Percentiles rank a stretch among this genome's conserved stretches.
Conservation (phyloP, 2,113 vertebrate genomes). For the Apistogramma diplotaenia region DNA sequence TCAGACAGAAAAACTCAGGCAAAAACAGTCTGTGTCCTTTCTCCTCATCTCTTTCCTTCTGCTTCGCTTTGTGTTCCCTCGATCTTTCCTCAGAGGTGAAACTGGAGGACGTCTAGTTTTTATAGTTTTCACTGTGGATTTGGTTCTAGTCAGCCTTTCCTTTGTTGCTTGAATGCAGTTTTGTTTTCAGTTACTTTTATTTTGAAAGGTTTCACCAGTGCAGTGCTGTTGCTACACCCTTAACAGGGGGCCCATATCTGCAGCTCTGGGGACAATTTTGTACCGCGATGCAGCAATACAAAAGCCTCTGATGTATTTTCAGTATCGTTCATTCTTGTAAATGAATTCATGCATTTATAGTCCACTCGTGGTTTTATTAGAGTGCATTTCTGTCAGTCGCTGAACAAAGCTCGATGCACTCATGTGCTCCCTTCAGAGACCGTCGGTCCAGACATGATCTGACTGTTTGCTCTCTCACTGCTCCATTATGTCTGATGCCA, state of each 20-base stretch:
- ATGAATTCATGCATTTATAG: no score
- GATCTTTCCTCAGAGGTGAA: not conserved
- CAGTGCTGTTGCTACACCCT: not conserved
- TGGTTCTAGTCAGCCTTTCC: not conserved
- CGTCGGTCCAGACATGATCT: not conserved
- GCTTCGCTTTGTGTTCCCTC: not conserved
- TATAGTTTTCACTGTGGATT: not conserved
- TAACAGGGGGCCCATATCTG: not conserved
- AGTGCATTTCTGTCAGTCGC: not conserved
- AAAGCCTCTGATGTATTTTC: no score
- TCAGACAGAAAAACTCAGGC: not conserved
- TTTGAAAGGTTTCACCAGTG: not conserved
- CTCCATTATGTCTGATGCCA: not conserved
- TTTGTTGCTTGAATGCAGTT: not conserved
- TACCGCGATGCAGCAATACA: no score
- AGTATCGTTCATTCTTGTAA: no score
- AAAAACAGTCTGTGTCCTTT: not conserved
- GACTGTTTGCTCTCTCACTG: not conserved
- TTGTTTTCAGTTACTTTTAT: not conserved
- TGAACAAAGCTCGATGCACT: not conserved
- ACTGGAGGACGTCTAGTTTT: not conserved
- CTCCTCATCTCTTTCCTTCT: not conserved
- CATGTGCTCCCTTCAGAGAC: not conserved
- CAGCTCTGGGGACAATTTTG: not conserved
- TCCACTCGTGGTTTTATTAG: no score